Conservation (phyloP, 2,113 vertebrate genomes). For the Emydocephalus ijimae region DNA sequence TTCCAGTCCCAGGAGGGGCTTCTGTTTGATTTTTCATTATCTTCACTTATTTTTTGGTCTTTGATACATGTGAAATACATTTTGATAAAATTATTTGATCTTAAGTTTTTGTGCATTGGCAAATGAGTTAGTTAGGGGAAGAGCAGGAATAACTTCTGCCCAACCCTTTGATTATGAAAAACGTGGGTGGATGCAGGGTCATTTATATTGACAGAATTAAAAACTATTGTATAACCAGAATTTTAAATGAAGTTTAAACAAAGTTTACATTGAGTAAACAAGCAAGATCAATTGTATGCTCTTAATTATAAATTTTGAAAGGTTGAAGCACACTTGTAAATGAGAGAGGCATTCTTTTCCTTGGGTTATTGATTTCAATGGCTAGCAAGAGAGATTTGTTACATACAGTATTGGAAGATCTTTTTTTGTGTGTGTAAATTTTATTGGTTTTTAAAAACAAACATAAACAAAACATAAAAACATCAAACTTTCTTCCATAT, state of each 20-base stretch:
- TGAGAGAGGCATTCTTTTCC: constrained; percentile 52
- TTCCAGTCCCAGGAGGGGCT: neutral
- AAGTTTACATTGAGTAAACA: constrained; percentile 51
- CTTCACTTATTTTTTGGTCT: neutral
- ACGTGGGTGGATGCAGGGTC: neutral
- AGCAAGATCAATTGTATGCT: constrained; percentile 52
- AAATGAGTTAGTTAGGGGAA: neutral
- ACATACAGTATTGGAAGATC: constrained; percentile 32
- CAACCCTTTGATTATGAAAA: neutral
- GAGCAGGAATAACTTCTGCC: neutral
- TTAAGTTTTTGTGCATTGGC: neutral
- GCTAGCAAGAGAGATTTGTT: constrained; percentile 43
- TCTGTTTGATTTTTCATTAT: neutral
- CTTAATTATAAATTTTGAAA: constrained; percentile 60
- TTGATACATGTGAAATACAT: neutral
- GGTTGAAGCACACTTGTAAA: constrained; percentile 51
- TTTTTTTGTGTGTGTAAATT: neutral
- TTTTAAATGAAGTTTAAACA: constrained; percentile 49
- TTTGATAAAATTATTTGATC: neutral
- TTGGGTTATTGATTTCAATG: constrained; percentile 40
- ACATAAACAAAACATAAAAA: too few species aligned
- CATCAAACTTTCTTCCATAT: too few species aligned
- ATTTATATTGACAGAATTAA: constrained; percentile 39
- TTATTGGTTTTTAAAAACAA: too few species aligned
- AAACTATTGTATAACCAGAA: constrained; percentile 55